phyloP scores from a whole-genome alignment of 2,797 vertebrate species.

The Nyctibius grandis region DNA sequence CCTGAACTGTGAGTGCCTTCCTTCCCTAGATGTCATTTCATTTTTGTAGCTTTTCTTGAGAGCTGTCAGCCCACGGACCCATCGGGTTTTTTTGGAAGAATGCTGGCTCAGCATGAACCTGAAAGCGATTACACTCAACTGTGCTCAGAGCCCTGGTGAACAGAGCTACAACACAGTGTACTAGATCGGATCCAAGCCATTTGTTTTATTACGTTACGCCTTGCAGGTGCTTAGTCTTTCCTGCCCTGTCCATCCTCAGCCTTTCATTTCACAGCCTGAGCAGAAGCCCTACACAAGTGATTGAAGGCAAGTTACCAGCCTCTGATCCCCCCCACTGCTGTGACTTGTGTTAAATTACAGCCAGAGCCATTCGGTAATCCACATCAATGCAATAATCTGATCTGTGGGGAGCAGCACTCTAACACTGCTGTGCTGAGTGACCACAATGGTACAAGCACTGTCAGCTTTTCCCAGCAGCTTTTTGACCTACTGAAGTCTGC shows the following conservation, averaged over 20 bases:
- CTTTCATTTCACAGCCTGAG: neutral
- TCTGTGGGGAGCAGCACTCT: neutral
- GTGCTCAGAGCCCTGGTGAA: neutral
- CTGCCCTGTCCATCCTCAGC: neutral
- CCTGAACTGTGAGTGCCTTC: neutral
- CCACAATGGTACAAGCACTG: neutral
- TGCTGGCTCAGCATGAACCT: neutral
- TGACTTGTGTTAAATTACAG: neutral
- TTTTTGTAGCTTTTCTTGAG: neutral
- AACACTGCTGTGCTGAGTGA: neutral
- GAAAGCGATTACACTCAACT: neutral
- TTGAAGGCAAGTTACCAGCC: neutral
- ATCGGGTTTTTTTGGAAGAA: neutral
- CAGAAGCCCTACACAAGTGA: neutral
- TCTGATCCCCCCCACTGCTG: neutral
- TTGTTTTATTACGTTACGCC: neutral
- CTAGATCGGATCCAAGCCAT: rapidly evolving
- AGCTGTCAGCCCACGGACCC: neutral
- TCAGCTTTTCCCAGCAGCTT: conserved; percentile 11
- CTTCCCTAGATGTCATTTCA: neutral
- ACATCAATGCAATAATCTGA: neutral
- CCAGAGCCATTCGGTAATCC: neutral
- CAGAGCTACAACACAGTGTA: neutral
- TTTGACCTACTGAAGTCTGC: neutral
- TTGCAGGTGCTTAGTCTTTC: neutral